Percentiles rank a stretch among this genome's conserved stretches.
Conservation (phyloP, 30 jellyfish, hydroid and myxozoan species). For the Rhopilema esculentum region DNA sequence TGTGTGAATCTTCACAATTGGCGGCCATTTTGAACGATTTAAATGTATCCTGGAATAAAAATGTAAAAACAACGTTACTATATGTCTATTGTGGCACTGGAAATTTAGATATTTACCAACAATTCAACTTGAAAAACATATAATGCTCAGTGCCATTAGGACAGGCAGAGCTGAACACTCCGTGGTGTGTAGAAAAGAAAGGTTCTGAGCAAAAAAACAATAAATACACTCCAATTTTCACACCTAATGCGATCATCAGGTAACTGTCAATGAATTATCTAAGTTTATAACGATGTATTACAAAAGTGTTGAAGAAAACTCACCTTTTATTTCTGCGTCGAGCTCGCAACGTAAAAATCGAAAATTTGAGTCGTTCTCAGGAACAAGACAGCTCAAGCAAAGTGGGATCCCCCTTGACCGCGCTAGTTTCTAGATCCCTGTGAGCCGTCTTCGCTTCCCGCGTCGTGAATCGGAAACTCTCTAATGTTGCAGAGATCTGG, state of each 20-base stretch:
- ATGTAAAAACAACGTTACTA: too few species aligned
- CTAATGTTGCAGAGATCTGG: conserved; percentile 17
- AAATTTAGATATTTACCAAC: not conserved
- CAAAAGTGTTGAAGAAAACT: not conserved
- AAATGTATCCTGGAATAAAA: too few species aligned
- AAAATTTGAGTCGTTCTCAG: not conserved
- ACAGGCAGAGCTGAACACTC: not conserved
- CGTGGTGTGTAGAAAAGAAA: too few species aligned
- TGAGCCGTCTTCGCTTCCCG: not conserved
- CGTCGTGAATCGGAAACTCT: not conserved
- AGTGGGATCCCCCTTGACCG: not conserved
- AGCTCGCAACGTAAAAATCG: not conserved
- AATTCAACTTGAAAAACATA: not conserved
- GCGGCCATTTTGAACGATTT: not conserved
- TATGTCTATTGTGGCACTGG: not conserved
- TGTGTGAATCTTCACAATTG: not conserved
- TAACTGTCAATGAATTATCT: not conserved
- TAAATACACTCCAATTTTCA: not conserved
- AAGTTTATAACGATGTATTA: not conserved
- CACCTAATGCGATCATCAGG: not conserved
- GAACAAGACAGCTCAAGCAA: not conserved
- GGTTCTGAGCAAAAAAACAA: not conserved
- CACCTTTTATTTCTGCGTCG: not conserved
- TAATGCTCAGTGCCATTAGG: not conserved
- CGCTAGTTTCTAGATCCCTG: not conserved